Evolutionary conservation across 2,797 vertebrate species (phyloP).

Genomic region (Squalus acanthias): DNA sequence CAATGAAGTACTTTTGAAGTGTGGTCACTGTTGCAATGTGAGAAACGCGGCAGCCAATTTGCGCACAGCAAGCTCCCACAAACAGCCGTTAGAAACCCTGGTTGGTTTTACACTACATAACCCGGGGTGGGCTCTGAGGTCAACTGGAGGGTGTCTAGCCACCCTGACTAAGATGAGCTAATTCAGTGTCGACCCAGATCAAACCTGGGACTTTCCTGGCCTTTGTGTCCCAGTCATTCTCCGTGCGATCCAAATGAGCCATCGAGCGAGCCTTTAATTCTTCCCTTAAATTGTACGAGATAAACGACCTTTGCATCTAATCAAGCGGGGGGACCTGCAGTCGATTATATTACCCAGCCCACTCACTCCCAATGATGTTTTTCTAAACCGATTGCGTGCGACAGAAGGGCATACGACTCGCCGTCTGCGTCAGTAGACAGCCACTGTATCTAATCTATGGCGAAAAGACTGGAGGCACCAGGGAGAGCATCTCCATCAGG

Average conservation of each 20-base stretch:
- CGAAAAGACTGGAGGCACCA: slow-evolving; percentile 42
- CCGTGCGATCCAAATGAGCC: neutral
- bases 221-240: neutral
- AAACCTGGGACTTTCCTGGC: neutral
- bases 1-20: neutral
- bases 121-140: neutral
- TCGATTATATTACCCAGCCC: neutral
- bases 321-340: neutral
- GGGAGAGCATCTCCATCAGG: slow-evolving; percentile 40
- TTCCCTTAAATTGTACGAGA: neutral
- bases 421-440: slow-evolving; percentile 49
- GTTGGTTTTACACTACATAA: neutral
- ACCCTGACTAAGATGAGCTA: neutral
- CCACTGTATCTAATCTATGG: slow-evolving; percentile 58
- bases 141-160: neutral
- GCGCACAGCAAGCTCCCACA: neutral
- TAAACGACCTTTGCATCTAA: neutral
- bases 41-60: neutral
- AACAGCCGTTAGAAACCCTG: neutral
- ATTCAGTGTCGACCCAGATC: neutral
- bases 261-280: neutral
- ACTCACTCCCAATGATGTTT: slow-evolving; percentile 31
- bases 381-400: slow-evolving; percentile 45
- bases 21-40: neutral
- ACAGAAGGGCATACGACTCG: slow-evolving; percentile 45